Evolutionary conservation across 2,113 vertebrate genomes (phyloP).

Genomic region (Scalopus aquaticus): DNA sequence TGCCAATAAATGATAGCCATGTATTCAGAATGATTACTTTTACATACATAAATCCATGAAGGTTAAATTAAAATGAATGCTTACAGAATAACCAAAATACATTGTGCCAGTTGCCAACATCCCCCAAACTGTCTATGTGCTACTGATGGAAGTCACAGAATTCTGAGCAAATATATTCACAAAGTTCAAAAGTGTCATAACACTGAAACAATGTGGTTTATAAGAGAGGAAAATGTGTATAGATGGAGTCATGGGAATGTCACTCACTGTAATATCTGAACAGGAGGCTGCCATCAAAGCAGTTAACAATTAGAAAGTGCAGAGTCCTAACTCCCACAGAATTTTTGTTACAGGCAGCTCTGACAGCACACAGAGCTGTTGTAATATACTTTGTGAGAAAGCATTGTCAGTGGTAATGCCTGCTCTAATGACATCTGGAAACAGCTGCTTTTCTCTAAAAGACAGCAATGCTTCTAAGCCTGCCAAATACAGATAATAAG

Average conservation of each 20-base stretch:
- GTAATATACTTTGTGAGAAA: slow-evolving; percentile 57
- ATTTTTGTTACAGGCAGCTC: slow-evolving; percentile 59
- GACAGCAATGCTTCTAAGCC: slow-evolving; percentile 58
- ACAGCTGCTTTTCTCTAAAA: slow-evolving; percentile 67
- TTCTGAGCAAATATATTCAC: slow-evolving; percentile 28
- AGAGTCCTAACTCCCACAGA: slow-evolving; percentile 61
- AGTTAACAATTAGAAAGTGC: slow-evolving; percentile 66
- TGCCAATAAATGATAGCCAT: slow-evolving; percentile 24
- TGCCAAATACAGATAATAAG: slow-evolving; percentile 70
- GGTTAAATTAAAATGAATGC: slow-evolving; percentile 53
- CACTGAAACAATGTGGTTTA: slow-evolving; percentile 42
- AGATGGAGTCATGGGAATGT: slow-evolving; percentile 57
- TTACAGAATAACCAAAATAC: slow-evolving; percentile 56
- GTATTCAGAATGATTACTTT: slow-evolving; percentile 47
- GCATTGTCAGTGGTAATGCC: slow-evolving; percentile 58
- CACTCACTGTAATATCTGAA: slow-evolving; percentile 61
- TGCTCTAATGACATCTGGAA: slow-evolving; percentile 74
- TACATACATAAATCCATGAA: slow-evolving; percentile 49
- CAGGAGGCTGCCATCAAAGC: slow-evolving; percentile 71
- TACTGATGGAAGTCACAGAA: slow-evolving; percentile 41
- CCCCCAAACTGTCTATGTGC: not conserved
- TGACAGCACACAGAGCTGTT: slow-evolving; percentile 62
- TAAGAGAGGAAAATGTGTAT: slow-evolving; percentile 62
- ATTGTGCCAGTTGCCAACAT: slow-evolving; percentile 50
- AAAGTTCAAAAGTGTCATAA: slow-evolving; percentile 63